phyloP scores from a whole-genome alignment of 92 coral and sea anemone genomes.

The Meandrina meandrites region DNA sequence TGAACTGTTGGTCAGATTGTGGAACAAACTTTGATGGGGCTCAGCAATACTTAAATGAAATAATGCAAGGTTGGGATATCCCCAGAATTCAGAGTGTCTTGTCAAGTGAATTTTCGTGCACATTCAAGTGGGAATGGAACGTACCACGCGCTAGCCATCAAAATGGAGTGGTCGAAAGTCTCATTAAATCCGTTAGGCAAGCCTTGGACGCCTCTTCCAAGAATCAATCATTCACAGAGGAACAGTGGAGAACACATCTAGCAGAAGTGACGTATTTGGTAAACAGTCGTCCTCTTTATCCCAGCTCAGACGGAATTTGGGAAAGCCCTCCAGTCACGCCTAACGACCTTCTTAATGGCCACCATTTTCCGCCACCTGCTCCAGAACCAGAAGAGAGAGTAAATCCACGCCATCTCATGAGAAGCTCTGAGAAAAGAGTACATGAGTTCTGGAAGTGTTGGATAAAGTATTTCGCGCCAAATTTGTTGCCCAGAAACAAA shows the following conservation, averaged over 20 bases:
- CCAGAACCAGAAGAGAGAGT: too few species aligned
- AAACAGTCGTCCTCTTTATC: slow-evolving; percentile 62
- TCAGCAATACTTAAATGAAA: slow-evolving; percentile 54
- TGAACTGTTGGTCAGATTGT: slow-evolving; percentile 58
- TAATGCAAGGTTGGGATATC: slow-evolving; percentile 52
- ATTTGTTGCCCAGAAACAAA: too few species aligned
- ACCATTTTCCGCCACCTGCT: slow-evolving; percentile 26
- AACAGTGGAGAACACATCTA: slow-evolving; percentile 64
- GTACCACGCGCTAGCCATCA: slow-evolving; percentile 52
- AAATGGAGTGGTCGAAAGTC: slow-evolving; percentile 59
- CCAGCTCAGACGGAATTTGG: slow-evolving; percentile 49
- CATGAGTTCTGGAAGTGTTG: too few species aligned
- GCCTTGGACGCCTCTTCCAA: slow-evolving; percentile 54
- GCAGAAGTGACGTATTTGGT: slow-evolving; percentile 53
- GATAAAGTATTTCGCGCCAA: too few species aligned
- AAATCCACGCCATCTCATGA: too few species aligned
- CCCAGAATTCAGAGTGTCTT: background rate
- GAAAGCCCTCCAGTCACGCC: slow-evolving; percentile 42
- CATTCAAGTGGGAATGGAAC: slow-evolving; percentile 45
- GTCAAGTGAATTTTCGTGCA: slow-evolving; percentile 14
- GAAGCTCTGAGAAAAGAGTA: too few species aligned
- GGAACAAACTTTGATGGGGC: slow-evolving; percentile 66
- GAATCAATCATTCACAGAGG: slow-evolving; percentile 54
- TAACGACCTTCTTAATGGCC: slow-evolving; percentile 16
- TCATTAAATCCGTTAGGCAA: slow-evolving; percentile 55